Base-by-base conservation (phyloP, 2,113 vertebrate genomes). In the Eudorcas thomsonii region DNA sequence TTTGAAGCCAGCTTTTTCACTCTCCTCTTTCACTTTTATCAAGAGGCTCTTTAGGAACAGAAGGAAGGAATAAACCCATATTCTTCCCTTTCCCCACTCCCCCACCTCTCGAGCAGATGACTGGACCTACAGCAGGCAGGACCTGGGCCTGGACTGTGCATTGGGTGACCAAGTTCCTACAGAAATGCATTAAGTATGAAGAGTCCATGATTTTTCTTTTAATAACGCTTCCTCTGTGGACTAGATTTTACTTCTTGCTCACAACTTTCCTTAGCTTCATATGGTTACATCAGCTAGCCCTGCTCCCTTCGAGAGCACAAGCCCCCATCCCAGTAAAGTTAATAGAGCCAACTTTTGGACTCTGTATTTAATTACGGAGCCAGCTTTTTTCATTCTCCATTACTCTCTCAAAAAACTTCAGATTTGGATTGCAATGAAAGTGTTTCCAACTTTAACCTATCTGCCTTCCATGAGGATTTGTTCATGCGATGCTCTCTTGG, bases 371-470 rank as follows among this genome's bases (percentile, higher is more conserved):
- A 90, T 60, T 71, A 88, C 2, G 3, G 81, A 97, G 89, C 77
- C 60, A 89, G 77, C 2, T 60, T 78, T 11, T 30, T 28, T 3
- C 57, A 90, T 39, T 88, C 78, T 64, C 82, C 86, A 83, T 88
- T 96, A 96, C 95, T 94, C 86, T 92, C 52, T 88, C 85, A 83
- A 89, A 64, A 26, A 84, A 30, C 25, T 33, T 95, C 67, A 78
- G 60, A 80, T 62, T 91, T 91, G 54, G 74, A 74, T 48, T 94
- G 9, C 2, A 16, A 25, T 36, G 30, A 13, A 91, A 90, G n/a
- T 77, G 48, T 90, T 93, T 97, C 83, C 77, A 85, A 86, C 84
- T 97, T 96, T 91, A 95, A 71, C 55, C 83, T 94, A 54, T 90
- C 36, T 96, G 26, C 64, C 60, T 95, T 90, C 33, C 45, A 52